phyloP scores from a whole-genome alignment of 2,113 vertebrate species.

The Thomomys bottae region DNA sequence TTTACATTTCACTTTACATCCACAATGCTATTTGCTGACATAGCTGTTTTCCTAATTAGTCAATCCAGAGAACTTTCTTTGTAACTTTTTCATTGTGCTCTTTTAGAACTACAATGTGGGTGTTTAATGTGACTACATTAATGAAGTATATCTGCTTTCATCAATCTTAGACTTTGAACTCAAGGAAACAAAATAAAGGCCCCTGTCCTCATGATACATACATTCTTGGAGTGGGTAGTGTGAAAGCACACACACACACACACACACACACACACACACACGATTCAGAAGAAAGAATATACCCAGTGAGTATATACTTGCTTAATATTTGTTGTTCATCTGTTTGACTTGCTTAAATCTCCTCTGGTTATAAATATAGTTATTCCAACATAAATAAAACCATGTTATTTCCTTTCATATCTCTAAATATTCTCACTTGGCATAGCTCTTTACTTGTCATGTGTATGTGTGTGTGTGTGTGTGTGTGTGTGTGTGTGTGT shows the following conservation, averaged over 20 bases:
- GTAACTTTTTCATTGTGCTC: conserved; percentile 50
- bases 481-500: too few relatives aligned
- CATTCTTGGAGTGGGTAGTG: background rate
- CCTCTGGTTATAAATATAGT: background rate
- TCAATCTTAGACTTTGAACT: background rate
- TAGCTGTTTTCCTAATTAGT: conserved; percentile 55
- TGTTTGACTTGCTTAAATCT: background rate
- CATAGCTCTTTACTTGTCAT: background rate
- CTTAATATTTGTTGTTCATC: background rate
- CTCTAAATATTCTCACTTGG: background rate
- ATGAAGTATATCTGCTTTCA: background rate
- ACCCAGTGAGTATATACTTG: background rate
- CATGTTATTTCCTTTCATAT: conserved; percentile 3
- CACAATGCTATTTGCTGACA: conserved; percentile 52
- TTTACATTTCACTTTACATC: conserved; percentile 61
- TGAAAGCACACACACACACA: too few relatives aligned
- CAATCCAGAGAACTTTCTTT: conserved; percentile 52
- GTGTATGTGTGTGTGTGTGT: too few relatives aligned
- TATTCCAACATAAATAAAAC: background rate
- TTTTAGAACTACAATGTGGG: background rate
- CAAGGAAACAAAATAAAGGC: conserved; percentile 21
- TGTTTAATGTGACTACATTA: conserved; percentile 19
- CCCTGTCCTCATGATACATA: background rate
- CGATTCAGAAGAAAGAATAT: conserved; percentile 9
- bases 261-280: too few relatives aligned